These are phyloP conservation scores for Chondrosia reniformis DNA, from an alignment of 37 sponge, comb jelly and placozoan species.

Conservation along the genomic window DNA sequence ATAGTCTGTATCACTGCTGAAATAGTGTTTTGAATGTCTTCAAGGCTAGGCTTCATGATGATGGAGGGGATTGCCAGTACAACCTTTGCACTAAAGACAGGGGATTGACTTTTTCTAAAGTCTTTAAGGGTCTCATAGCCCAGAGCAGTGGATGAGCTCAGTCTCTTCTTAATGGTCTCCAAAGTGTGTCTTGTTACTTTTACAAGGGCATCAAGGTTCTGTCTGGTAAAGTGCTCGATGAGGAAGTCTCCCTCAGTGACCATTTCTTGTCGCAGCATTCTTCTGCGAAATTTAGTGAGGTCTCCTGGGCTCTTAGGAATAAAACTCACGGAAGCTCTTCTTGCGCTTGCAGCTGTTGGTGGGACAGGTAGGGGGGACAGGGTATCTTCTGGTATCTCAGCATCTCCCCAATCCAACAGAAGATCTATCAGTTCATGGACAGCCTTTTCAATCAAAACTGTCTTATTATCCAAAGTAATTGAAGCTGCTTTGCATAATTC, in stretches of 20 bases:
- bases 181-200: constrained; percentile 63
- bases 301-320: constrained; percentile 44
- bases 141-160: constrained; percentile 59
- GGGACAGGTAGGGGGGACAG: background rate
- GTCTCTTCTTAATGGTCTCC: constrained; percentile 65
- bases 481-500: constrained; percentile 20
- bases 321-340: background rate
- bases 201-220: constrained; percentile 69
- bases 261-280: constrained; percentile 41
- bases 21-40: constrained; percentile 59
- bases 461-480: background rate
- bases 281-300: constrained; percentile 14
- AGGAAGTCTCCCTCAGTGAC: constrained; percentile 60
- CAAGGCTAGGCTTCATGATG: constrained; percentile 62
- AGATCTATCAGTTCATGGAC: background rate
- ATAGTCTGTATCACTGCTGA: constrained; percentile 50
- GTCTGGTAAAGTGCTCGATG: constrained; percentile 53
- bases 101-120: constrained; percentile 50
- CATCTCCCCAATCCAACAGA: background rate
- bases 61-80: constrained; percentile 64
- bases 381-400: background rate
- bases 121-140: constrained; percentile 47
- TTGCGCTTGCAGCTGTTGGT: constrained; percentile 3
- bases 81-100: constrained; percentile 57
- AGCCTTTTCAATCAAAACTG: constrained; percentile 15